Base-by-base conservation (phyloP, 2,888 invertebrate species). In the Sinhomidia bicolor region DNA sequence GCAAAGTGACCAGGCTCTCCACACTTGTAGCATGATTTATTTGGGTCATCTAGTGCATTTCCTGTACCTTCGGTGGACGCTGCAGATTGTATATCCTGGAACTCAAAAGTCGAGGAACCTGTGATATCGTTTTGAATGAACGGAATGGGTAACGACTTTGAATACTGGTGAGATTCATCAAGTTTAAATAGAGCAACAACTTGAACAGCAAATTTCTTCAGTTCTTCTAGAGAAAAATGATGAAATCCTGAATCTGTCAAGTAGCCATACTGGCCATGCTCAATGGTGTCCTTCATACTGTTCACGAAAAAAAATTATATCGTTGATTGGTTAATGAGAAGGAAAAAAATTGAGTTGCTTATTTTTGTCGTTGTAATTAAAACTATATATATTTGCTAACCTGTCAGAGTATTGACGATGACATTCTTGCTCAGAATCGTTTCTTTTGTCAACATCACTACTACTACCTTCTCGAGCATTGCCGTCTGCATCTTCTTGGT, bases 171-270 rank as follows among this genome's bases (percentile, higher is more conserved):
- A 65, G 78, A 78, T 54, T 78, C 76, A 32, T 76, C 78, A 14
- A 85, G 36, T 26, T 78, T 79, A 41, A 84, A 84, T 29, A 84
- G 6, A 41, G 84, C 84, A 12, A 76, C 74, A 44, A 84, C 57
- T 60, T 84, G 84, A 26, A 74, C 41, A n/a, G 76, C 84, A 84
- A 84, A 84, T 17, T 44, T 84, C 26, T 84, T 84, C 10, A 84
- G 12, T 29, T 78, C 65, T 4, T 47, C 78, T 2, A 78, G 10
- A 14, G 32, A 23, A 32, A 78, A 85, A 2, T 32, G 65, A 20
- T 65, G 85, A 62, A 85, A 85, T 23, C 84, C 76, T 1, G 44
- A 29, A 1, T 76, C 17, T 7, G 23, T 60, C 14, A 76, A 1
- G 41, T 74, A 84, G 14, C 84, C 84, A 44, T 84, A 84, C 5